Evolutionary conservation across 2,888 invertebrate species (phyloP).

Genomic region (Pemphredon lugubris): DNA sequence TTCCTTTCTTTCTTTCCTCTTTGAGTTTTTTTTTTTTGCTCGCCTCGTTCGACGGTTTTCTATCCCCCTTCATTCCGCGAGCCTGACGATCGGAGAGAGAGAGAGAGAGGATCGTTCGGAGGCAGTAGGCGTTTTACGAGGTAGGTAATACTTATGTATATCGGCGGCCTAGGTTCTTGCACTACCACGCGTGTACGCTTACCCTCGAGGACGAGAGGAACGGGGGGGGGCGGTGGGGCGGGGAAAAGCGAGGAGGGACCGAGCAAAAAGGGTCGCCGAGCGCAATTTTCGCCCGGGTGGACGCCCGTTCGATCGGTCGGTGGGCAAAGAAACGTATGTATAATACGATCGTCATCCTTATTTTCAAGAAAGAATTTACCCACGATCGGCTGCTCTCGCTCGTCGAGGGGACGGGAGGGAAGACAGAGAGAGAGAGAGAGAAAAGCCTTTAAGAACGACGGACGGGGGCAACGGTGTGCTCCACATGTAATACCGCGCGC

Average conservation of each 20-base stretch:
- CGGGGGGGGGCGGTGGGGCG: not conserved
- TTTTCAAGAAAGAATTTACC: conserved; percentile 66
- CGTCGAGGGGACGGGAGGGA: not conserved
- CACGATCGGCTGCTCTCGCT: conserved; percentile 39
- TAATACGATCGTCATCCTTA: conserved; percentile 56
- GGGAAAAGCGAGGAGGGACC: not conserved
- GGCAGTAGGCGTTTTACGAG: conserved; percentile 54
- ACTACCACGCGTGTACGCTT: conserved; percentile 7
- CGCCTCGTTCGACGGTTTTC: too few species aligned
- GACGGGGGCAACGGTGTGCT: conserved; percentile 55
- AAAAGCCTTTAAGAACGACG: conserved; percentile 44
- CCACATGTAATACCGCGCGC: conserved; percentile 63
- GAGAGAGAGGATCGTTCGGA: conserved; percentile 17
- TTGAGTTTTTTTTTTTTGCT: too few species aligned
- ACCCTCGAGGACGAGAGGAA: not conserved
- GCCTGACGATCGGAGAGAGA: too few species aligned
- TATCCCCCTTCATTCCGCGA: too few species aligned
- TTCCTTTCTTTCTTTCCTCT: too few species aligned
- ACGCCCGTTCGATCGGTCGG: conserved; percentile 19
- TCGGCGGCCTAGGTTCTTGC: conserved; percentile 4
- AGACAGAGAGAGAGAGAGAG: conserved; percentile 10
- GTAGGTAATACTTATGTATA: conserved; percentile 20
- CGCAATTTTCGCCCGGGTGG: conserved; percentile 40
- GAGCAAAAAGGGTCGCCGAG: conserved; percentile 23
- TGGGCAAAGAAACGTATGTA: conserved; percentile 30